Base-by-base conservation (phyloP, 2,113 vertebrate species). In the Columba livia region DNA sequence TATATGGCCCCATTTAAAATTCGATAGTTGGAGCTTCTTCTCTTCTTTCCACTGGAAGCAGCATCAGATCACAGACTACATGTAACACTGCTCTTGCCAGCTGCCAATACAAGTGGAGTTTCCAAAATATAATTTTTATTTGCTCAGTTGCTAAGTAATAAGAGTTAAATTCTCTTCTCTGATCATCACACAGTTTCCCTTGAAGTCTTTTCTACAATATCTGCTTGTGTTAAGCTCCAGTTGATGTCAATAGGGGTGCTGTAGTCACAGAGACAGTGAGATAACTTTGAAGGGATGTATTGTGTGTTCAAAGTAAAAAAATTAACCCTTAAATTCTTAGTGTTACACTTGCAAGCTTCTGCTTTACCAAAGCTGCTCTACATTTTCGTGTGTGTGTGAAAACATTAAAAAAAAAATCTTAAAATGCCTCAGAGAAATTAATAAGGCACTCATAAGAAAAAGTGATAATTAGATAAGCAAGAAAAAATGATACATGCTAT, bases 141-240 rank as follows among this genome's bases (percentile, higher is more conserved):
- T 92, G 87, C n/a, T 75, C 83, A 90, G 65, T 51, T 92, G 54
- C 73, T 61, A 93, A 79, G 77, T 81, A 92, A 56, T 78, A 89
- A 94, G 85, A 94, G 88, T 95, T 97, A 96, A 94, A 92, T 92
- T 67, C 69, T 79, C 51, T 54, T 60, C 50, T 89, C 88, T 92
- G 79, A 93, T 90, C 77, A 75, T 81, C 66, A 69, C 57, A 92
- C 25, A 70, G n/a, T 40, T 50, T 93, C 72, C n/a, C 78, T 95
- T 95, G 78, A 95, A 94, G 89, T 85, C 66, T 89, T 1, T 90
- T 90, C 73, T 61, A 92, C 44, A 92, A 24, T 95, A 86, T 82
- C 85, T 87, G 83, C 57, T 84, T 90, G 75, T 61, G 69, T 87
- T 85, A 90, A 81, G 82, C 44, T 75, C 70, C 90, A 87, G 7